Evolutionary conservation across 30 jellyfish, hydroid and myxozoan species (phyloP), one percentile per base, ranked within the genome.

Genomic region (Nemopilema nomurai): DNA sequence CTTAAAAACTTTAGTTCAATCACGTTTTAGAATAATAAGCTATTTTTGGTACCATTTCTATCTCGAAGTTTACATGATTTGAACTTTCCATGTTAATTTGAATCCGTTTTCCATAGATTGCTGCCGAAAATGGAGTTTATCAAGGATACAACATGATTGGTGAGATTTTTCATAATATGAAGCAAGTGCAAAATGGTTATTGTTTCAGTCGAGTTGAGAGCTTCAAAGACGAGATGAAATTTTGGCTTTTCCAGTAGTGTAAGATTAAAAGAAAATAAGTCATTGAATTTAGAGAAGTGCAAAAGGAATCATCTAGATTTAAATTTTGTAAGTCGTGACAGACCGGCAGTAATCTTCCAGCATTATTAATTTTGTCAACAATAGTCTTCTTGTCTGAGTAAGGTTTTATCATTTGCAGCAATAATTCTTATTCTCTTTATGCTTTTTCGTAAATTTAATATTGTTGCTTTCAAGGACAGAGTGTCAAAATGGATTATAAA

Each of bases 131-230:
- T 53, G 98, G 98, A 4, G 81, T 92, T 28, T 6, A 29, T 65
- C 98, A 87, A 68, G 91, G 96, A 25, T 82, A 63, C 82, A 86
- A 87, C 80, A 77, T 78, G 88, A 51, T 92, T 30, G 98, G 98
- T 86, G 81, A 0, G 89, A 53, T 17, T 66, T 50, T 32, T 21
- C 21, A 51, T 29, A 8, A 22, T 41, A 1, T 49, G 27, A 33
- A 30, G 9, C 25, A 19, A 31, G 53, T 70, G 13, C 7, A 4
- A 21, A 20, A 19, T 8, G 28, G 53, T 70, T 70, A 19, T 70
- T n/a, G n/a, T n/a, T n/a, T n/a, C n/a, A n/a, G n/a, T n/a, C n/a
- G n/a, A n/a, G n/a, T n/a, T n/a, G n/a, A n/a, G n/a, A n/a, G n/a
- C n/a, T n/a, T n/a, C n/a, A n/a, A n/a, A n/a, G n/a, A n/a, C n/a